Evolutionary conservation across 1,140 invertebrate genomes (phyloP).

Genomic region (Drosophila bifasciata): DNA sequence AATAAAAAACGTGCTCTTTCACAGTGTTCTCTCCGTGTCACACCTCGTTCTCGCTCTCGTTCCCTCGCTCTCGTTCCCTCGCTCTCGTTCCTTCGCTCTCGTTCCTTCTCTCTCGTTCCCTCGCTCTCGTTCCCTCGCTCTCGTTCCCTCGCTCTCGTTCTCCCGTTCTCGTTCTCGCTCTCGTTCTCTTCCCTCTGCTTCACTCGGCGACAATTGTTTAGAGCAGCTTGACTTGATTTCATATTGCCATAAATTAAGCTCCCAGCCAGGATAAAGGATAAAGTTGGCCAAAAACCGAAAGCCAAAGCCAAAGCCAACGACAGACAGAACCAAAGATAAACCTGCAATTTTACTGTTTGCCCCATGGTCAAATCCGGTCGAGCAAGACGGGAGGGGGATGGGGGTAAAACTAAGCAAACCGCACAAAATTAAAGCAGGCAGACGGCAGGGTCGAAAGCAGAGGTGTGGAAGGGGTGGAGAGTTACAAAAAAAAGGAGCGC

Average conservation of each 20-base stretch:
- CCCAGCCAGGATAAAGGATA: conserved; percentile 41
- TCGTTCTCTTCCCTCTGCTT: no score
- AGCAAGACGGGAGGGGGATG: not conserved
- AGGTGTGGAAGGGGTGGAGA: no score
- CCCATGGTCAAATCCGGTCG: not conserved
- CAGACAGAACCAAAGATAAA: conserved; percentile 25
- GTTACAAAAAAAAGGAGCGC: no score
- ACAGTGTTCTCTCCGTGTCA: conserved; percentile 19
- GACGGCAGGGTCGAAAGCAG: conserved; percentile 3
- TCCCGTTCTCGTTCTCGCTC: no score
- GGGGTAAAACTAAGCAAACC: conserved; percentile 25
- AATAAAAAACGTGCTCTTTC: conserved; percentile 41
- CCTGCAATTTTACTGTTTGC: conserved; percentile 34
- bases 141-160: no score
- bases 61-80: no score
- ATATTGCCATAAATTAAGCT: conserved; percentile 56
- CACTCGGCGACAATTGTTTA: conserved; percentile 2
- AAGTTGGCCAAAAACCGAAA: conserved; percentile 34
- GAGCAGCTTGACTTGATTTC: conserved; percentile 45
- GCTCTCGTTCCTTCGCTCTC: no score
- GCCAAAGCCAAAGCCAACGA: not conserved
- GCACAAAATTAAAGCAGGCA: conserved; percentile 56
- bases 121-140: no score
- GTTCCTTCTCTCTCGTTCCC: no score
- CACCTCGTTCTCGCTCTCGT: no score